Percentiles rank a stretch among this genome's conserved stretches.
phyloP scores from a whole-genome alignment of 1,140 invertebrate genomes.

The Ruditapes philippinarum region DNA sequence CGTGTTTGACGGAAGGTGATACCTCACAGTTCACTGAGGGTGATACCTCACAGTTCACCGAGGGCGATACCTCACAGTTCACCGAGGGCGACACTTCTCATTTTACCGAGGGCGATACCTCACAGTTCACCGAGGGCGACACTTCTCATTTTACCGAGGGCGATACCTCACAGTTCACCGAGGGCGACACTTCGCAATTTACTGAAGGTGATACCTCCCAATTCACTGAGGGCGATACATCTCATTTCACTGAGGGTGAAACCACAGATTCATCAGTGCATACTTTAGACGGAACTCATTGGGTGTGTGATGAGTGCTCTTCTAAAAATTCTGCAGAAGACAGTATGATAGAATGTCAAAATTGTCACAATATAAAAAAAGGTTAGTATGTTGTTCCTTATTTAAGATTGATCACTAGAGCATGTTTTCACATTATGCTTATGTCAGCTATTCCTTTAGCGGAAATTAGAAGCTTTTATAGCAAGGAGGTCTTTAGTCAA shows the following conservation, averaged over 20 bases:
- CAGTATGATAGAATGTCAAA: constrained; percentile 10
- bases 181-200: not conserved
- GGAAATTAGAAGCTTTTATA: no score
- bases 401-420: no score
- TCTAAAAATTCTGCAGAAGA: constrained; percentile 12
- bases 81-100: constrained; percentile 26
- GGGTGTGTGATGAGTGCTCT: constrained; percentile 40
- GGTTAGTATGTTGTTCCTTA: constrained; percentile 4
- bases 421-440: no score
- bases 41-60: constrained; percentile 1
- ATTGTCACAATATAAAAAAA: constrained; percentile 8
- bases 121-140: constrained; percentile 13
- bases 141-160: not conserved
- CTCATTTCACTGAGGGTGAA: constrained; percentile 8
- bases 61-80: constrained; percentile 25
- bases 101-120: constrained; percentile 8
- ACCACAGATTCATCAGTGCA: constrained; percentile 2
- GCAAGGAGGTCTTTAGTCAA: no score
- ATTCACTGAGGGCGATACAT: not conserved
- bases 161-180: constrained; percentile 5
- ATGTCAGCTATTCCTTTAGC: no score
- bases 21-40: constrained; percentile 19
- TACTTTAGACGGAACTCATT: constrained; percentile 43
- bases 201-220: constrained; percentile 8
- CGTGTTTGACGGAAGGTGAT: constrained; percentile 12